These are phyloP conservation scores for Acrobasis consociella DNA, from an alignment of 2,888 invertebrate genomes.

Conservation along the genomic window DNA sequence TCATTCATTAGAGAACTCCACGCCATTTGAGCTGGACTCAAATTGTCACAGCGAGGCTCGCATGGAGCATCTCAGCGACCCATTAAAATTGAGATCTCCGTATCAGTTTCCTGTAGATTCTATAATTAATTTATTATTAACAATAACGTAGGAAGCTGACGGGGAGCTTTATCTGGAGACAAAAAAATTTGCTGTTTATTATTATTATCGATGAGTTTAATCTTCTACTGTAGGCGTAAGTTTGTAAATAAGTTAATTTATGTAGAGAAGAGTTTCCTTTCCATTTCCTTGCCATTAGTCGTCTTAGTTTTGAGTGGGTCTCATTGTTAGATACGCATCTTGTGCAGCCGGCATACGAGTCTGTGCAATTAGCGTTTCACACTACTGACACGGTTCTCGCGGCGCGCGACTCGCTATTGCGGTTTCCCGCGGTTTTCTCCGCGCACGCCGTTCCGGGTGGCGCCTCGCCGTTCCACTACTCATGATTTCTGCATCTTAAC, in stretches of 20 bases:
- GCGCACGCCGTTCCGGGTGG: slow-evolving; percentile 78
- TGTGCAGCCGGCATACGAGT: slow-evolving; percentile 59
- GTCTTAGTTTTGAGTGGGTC: not conserved
- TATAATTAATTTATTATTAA: slow-evolving; percentile 81
- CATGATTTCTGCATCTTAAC: slow-evolving; percentile 61
- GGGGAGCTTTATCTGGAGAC: slow-evolving; percentile 74
- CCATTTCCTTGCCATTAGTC: not conserved
- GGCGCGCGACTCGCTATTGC: slow-evolving; percentile 66
- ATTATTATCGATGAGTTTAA: slow-evolving; percentile 30
- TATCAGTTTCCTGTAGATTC: slow-evolving; percentile 82
- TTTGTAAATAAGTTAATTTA: slow-evolving; percentile 25
- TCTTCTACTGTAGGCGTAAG: slow-evolving; percentile 22
- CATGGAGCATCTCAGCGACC: slow-evolving; percentile 72
- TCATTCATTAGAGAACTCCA: slow-evolving; percentile 53
- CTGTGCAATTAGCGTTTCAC: slow-evolving; percentile 78
- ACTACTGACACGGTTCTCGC: slow-evolving; percentile 82
- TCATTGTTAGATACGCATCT: slow-evolving; percentile 35
- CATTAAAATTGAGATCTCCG: slow-evolving; percentile 78
- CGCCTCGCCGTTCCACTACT: slow-evolving; percentile 69
- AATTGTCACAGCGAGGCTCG: slow-evolving; percentile 75
- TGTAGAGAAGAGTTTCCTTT: not conserved
- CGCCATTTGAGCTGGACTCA: slow-evolving; percentile 81
- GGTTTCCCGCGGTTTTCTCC: slow-evolving; percentile 81
- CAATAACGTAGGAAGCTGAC: slow-evolving; percentile 76
- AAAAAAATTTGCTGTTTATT: slow-evolving; percentile 62